Base-by-base conservation (phyloP, 1,140 invertebrate genomes). In the Helicorthomorpha holstii region DNA sequence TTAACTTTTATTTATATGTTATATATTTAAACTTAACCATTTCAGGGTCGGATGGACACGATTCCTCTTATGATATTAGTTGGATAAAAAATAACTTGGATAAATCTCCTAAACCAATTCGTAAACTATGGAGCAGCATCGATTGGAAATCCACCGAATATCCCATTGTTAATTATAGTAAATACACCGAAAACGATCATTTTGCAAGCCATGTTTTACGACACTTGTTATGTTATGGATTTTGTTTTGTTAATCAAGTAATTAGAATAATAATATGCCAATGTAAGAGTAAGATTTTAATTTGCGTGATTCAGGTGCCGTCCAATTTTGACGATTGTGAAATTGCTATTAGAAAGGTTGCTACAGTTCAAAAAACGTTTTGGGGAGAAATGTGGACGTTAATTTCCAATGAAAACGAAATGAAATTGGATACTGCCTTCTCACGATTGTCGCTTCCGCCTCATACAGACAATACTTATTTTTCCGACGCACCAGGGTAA, bases 401-500 rank as follows among this genome's bases (percentile, higher is more conserved):
- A 41, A 74, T 81, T 54, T 71, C 69, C 3, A 69, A 73, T 4
- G 63, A 69, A 27, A 34, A 7, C 7, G 59, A 69, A 23, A 69
- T 71, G 25, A 73, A 76, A 50, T 71, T 72, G 0, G 82, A 85
- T 57, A 79, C 79, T 0, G 79, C 81, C 0, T 83, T 83, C 56
- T 76, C 76, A 53, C 68, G 59, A 54, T 49, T 60, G 41, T 56
- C 52, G 3, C 58, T 76, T 4, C 69, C 64, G 23, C 67, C 71
- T 24, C 74, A 76, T 54, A 83, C 73, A 21, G 82, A 84, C 60
- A 81, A 75, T 45, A 82, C 81, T 0, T 85, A 83, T 58, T 80
- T 81, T 49, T 75, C 70, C 48, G 75, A 81, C 63, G 73, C 81
- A n/a, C 73, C 80, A 27, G 82, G 79, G 72, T 77, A 68, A 69